phyloP scores from a whole-genome alignment of 2,888 invertebrate genomes.

The Drosophila borealis region DNA sequence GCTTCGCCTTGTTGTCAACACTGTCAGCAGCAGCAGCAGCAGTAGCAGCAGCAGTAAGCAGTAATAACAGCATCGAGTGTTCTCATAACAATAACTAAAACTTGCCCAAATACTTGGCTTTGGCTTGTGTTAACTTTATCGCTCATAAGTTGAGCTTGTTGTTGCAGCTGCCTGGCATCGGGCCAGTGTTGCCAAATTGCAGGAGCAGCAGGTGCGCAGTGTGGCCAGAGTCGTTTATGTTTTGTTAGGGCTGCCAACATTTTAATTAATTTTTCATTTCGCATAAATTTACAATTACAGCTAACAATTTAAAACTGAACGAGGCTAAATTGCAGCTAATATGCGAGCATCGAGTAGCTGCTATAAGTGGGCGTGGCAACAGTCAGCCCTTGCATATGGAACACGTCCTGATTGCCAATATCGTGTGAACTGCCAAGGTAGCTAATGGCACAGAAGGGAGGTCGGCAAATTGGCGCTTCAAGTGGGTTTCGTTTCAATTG shows the following conservation, averaged over 20 bases:
- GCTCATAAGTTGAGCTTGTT: slow-evolving; percentile 31
- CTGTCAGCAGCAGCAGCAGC: slow-evolving; percentile 37
- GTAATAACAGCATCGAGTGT: slow-evolving; percentile 25
- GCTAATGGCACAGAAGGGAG: not conserved
- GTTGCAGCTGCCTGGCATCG: slow-evolving; percentile 1
- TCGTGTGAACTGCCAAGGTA: slow-evolving; percentile 11
- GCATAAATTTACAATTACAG: slow-evolving; percentile 25
- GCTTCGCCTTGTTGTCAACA: slow-evolving; percentile 47
- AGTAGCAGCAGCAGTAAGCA: not conserved
- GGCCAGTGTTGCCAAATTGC: slow-evolving; percentile 1
- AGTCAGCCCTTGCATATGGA: not conserved
- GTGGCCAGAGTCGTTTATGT: not conserved
- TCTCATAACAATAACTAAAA: slow-evolving; percentile 65
- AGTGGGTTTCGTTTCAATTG: not conserved
- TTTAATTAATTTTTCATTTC: slow-evolving; percentile 19
- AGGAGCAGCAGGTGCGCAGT: slow-evolving; percentile 7
- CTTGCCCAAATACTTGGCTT: slow-evolving; percentile 45
- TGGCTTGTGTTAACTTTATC: slow-evolving; percentile 54
- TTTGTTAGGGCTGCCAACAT: slow-evolving; percentile 1
- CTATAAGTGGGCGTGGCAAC: not conserved
- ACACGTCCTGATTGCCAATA: slow-evolving; percentile 39
- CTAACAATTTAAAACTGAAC: slow-evolving; percentile 47
- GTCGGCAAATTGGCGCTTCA: not conserved
- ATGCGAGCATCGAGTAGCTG: slow-evolving; percentile 3
- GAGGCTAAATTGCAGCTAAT: slow-evolving; percentile 26